Evolutionary conservation across 2,797 vertebrate species (phyloP), one percentile per base, ranked within the genome.

Genomic region (Megaceryle alcyon): DNA sequence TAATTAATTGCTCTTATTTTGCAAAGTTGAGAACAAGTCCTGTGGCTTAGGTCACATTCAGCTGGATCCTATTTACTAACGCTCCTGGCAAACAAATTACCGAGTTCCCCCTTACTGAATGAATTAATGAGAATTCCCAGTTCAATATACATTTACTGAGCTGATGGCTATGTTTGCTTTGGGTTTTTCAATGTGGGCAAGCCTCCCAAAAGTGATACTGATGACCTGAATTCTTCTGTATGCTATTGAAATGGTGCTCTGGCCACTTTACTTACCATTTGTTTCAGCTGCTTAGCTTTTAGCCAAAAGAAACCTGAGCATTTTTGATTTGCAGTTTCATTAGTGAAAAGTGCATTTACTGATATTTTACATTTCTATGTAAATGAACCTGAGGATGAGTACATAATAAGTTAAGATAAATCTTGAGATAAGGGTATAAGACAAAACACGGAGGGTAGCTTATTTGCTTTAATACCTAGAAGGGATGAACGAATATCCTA

Each of bases 11-110:
- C 39, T 94, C 28, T 69, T 83, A 57, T 69, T 72, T 92, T 92
- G 70, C n/a, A 33, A 76, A 83, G 29, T 5, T 87, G 57, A 93
- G 73, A 93, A 59, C n/a, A 72, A 79, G 63, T 86, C 39, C 29
- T 73, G 0, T 63, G 73, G 43, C 80, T 95, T 76, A 86, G 63
- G 51, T 94, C 90, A 82, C 13, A 9, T 26, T 79, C 77, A 88
- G 70, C 46, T 86, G 90, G 70, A 86, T 88, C 59, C 83, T 91
- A 82, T 94, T 95, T 94, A 51, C 25, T 83, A 48, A 63, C 19
- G 46, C 35, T 94, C 28, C 77, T 88, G 54, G 66, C 77, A 93
- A 91, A 89, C n/a, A 75, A 92, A 88, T 84, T 54, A 82, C 21
- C 6, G 19, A 64, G 43, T 64, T 21, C 28, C 33, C 18, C 19